A percentile compares a stretch with the other conserved stretches of the same genome.
Conservation (phyloP, 2,888 invertebrate species). For the Papilio demoleus region DNA sequence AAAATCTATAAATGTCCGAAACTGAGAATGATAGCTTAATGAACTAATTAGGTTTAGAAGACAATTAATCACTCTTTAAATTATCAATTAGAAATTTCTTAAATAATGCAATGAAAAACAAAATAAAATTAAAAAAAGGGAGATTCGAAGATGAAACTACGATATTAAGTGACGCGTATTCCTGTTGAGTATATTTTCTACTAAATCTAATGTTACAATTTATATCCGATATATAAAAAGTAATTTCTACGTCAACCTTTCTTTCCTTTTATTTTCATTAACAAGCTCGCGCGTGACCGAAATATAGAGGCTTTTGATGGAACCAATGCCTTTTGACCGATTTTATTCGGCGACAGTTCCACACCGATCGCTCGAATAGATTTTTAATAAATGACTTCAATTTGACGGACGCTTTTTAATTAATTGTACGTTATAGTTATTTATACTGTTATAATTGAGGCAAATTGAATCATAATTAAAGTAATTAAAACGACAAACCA, state of each 20-base stretch:
- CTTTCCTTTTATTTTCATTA: constrained; percentile 76
- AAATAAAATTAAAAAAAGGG: too few relatives aligned
- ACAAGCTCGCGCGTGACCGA: constrained; percentile 69
- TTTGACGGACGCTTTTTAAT: constrained; percentile 5
- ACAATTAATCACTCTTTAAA: too few relatives aligned
- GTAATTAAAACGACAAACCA: too few relatives aligned
- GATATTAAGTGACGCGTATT: too few relatives aligned
- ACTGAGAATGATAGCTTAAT: too few relatives aligned
- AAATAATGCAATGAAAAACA: too few relatives aligned
- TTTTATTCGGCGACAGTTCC: constrained; percentile 51
- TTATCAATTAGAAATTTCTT: too few relatives aligned
- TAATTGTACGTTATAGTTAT: neutral
- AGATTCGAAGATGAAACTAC: too few relatives aligned
- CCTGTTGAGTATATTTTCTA: too few relatives aligned
- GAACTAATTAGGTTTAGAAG: too few relatives aligned
- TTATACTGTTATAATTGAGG: neutral
- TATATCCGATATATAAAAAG: constrained; percentile 54
- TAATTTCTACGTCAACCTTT: constrained; percentile 60
- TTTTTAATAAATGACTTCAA: constrained; percentile 48
- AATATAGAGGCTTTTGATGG: constrained; percentile 68
- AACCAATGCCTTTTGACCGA: constrained; percentile 55
- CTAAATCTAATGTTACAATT: neutral
- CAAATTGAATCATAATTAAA: neutral
- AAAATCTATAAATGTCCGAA: too few relatives aligned
- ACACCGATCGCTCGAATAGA: constrained; percentile 56